Conservation (phyloP, 2,797 vertebrate species). For the Spinus pinus region DNA sequence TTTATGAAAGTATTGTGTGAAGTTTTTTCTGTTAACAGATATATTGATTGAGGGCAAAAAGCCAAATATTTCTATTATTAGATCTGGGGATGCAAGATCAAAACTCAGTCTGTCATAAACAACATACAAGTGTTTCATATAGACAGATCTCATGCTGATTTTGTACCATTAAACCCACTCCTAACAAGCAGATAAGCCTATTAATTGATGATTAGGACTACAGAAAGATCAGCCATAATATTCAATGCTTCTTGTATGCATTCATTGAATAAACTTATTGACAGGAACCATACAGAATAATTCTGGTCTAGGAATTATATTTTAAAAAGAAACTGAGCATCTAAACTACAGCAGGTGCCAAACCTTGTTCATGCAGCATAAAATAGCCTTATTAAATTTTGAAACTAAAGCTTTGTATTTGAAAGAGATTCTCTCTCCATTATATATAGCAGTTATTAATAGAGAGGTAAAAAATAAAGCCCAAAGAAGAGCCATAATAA, state of each 20-base stretch:
- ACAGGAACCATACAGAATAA: constrained; percentile 12
- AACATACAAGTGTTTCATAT: constrained; percentile 59
- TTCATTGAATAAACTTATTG: constrained; percentile 62
- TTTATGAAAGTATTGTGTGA: constrained; percentile 65
- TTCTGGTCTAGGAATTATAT: constrained; percentile 15
- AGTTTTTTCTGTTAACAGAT: constrained; percentile 63
- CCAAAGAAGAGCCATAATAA: background rate
- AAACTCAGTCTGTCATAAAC: constrained; percentile 59
- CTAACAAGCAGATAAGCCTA: constrained; percentile 72
- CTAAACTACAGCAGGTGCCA: constrained; percentile 33
- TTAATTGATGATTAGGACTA: constrained; percentile 77
- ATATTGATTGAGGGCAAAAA: constrained; percentile 69
- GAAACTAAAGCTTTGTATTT: constrained; percentile 25
- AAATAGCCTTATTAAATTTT: background rate
- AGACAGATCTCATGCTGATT: constrained; percentile 73
- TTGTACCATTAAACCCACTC: constrained; percentile 66
- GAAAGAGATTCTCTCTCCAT: constrained; percentile 1
- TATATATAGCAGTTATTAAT: background rate
- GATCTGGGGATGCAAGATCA: constrained; percentile 51
- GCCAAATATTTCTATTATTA: constrained; percentile 68
- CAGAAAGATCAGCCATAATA: constrained; percentile 73
- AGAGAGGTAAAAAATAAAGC: constrained; percentile 10
- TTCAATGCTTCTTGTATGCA: constrained; percentile 51
- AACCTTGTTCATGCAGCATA: background rate
- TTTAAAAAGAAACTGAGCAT: constrained; percentile 31